A percentile compares a stretch with the other conserved stretches of the same genome.
phyloP scores from a whole-genome alignment of 2,888 invertebrate species.

The Salticus scenicus region DNA sequence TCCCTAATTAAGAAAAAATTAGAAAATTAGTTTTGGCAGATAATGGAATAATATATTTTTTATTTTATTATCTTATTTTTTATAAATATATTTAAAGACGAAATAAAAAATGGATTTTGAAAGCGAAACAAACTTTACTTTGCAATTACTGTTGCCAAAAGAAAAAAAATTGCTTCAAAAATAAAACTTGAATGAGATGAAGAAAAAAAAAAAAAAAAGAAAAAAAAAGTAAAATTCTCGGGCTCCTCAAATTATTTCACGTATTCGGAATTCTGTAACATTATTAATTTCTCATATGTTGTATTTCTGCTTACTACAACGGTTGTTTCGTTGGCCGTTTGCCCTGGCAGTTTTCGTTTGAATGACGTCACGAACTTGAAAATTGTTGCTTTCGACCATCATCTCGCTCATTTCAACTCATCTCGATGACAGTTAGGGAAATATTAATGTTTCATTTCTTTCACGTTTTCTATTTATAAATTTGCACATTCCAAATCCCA shows the following conservation, averaged over 20 bases:
- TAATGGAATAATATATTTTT: too few species aligned
- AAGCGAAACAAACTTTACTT: too few species aligned
- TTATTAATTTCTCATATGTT: conserved; percentile 29
- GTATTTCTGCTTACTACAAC: conserved; percentile 18
- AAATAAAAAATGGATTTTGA: too few species aligned
- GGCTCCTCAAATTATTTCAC: conserved; percentile 22
- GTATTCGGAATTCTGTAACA: conserved; percentile 38
- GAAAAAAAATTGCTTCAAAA: too few species aligned
- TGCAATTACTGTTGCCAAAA: too few species aligned
- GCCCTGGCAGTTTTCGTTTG: conserved; percentile 28
- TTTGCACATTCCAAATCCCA: neutral
- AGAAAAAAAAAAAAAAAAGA: too few species aligned
- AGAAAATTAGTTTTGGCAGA: too few species aligned
- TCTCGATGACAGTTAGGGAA: neutral
- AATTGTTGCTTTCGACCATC: neutral
- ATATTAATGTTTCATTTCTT: conserved; percentile 8
- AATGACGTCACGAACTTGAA: conserved; percentile 14
- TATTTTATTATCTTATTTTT: too few species aligned
- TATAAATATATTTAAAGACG: too few species aligned
- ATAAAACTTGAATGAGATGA: too few species aligned
- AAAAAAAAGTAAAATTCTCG: neutral
- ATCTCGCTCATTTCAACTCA: neutral
- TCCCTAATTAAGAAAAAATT: too few species aligned
- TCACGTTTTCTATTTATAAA: neutral
- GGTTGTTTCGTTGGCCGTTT: conserved; percentile 51